A percentile compares a stretch with the other conserved stretches of the same genome.
Conservation (phyloP, 2,888 invertebrate species). For the Lysandra bellargus region DNA sequence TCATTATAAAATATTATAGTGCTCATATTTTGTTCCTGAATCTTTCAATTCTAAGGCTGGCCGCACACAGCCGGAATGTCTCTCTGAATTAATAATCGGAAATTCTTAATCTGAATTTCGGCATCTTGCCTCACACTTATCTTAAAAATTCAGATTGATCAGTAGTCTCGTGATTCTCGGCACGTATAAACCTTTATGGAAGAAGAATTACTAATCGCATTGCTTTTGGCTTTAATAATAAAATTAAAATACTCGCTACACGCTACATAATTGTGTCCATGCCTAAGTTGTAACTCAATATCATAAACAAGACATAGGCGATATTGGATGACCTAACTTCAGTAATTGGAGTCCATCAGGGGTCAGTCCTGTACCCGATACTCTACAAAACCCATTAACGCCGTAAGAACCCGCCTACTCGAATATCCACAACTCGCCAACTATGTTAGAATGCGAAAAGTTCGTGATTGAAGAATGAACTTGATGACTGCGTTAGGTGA, state of each 20-base stretch:
- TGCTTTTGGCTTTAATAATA: too few relatives aligned
- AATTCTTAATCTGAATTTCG: too few relatives aligned
- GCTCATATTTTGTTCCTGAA: not conserved
- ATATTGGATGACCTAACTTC: slow-evolving; percentile 20
- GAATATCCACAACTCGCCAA: not conserved
- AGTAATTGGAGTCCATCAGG: slow-evolving; percentile 14
- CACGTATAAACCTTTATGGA: too few relatives aligned
- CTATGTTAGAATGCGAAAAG: slow-evolving; percentile 11
- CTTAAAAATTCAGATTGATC: too few relatives aligned
- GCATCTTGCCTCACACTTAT: too few relatives aligned
- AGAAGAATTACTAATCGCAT: too few relatives aligned
- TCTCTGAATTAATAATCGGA: too few relatives aligned
- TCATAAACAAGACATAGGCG: slow-evolving; percentile 20
- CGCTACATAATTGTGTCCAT: not conserved
- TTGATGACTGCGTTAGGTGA: not conserved
- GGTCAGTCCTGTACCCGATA: slow-evolving; percentile 3
- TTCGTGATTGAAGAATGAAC: not conserved
- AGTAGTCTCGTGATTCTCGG: too few relatives aligned
- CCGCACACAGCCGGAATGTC: too few relatives aligned
- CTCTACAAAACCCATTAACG: slow-evolving; percentile 16
- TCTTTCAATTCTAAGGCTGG: not conserved
- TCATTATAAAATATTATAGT: not conserved
- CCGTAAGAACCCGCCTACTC: slow-evolving; percentile 7
- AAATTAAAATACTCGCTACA: too few relatives aligned
- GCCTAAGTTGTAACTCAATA: not conserved